Conservation (phyloP, 2,113 vertebrate species). For the Drymodes brunneopygia region DNA sequence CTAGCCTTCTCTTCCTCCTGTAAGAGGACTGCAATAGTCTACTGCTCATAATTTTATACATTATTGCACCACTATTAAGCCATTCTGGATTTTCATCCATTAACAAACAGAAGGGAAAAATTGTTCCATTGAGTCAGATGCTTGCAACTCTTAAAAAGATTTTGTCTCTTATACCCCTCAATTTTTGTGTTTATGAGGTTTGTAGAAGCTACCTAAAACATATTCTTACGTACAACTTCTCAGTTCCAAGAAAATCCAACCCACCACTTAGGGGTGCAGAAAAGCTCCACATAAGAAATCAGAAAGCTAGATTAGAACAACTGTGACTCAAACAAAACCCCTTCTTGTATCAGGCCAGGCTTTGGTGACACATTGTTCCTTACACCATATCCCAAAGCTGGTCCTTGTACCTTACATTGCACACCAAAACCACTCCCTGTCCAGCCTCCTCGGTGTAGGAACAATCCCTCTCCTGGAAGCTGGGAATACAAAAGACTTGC, state of each 20-base stretch:
- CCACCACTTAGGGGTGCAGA: neutral
- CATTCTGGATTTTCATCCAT: neutral
- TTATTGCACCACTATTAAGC: neutral
- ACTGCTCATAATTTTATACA: neutral
- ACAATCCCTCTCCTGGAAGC: neutral
- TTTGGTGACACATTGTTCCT: too few species aligned
- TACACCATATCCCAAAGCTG: rapidly evolving
- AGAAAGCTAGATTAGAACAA: neutral
- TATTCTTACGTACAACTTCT: neutral
- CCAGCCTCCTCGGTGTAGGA: rapidly evolving
- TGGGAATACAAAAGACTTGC: neutral
- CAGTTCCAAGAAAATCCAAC: neutral
- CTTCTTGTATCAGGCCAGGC: neutral
- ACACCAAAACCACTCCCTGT: rapidly evolving
- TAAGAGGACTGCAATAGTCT: neutral
- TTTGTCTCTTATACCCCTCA: neutral
- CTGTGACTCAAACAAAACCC: neutral
- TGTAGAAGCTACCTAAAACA: neutral
- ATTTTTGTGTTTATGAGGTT: neutral
- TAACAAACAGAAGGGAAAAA: neutral
- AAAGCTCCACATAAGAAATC: neutral
- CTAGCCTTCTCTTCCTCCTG: neutral
- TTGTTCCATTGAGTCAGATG: neutral
- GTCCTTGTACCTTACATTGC: neutral
- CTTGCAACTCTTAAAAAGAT: neutral